A percentile compares a stretch with the other conserved stretches of the same genome.
Conservation (phyloP, 1,140 invertebrate genomes). For the Semibalanus balanoides region DNA sequence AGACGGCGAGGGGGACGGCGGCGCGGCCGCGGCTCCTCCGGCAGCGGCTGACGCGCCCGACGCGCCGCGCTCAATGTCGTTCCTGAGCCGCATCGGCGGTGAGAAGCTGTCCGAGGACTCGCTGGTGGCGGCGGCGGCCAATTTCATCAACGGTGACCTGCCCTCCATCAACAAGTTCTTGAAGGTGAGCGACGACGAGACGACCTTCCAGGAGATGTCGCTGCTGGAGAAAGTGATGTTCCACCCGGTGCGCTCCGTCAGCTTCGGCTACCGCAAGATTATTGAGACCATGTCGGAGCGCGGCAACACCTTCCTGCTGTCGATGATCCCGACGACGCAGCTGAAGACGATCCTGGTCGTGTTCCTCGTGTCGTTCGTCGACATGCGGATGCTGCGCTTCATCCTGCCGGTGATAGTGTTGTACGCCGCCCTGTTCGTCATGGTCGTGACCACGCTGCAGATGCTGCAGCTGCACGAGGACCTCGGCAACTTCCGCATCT, state of each 20-base stretch:
- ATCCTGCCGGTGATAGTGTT: constrained; percentile 51
- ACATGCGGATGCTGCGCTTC: constrained; percentile 45
- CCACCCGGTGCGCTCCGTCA: background rate
- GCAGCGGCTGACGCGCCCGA: background rate
- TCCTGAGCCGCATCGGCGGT: constrained; percentile 25
- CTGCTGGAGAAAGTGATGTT: background rate
- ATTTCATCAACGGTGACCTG: constrained; percentile 57
- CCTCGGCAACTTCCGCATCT: constrained; percentile 54
- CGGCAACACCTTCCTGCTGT: background rate
- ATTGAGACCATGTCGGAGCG: background rate
- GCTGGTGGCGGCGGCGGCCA: constrained; percentile 59
- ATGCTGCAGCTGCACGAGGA: constrained; percentile 59
- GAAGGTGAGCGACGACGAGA: constrained; percentile 34
- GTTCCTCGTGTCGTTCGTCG: constrained; percentile 49
- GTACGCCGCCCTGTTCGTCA: constrained; percentile 51
- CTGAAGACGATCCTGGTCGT: constrained; percentile 44
- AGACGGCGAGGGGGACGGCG: background rate
- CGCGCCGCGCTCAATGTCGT: background rate
- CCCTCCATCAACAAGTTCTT: constrained; percentile 55
- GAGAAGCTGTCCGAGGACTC: constrained; percentile 61
- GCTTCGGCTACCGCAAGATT: background rate
- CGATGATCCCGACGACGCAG: background rate
- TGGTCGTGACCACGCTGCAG: constrained; percentile 61
- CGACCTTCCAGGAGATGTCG: background rate
- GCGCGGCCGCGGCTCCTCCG: background rate